Evolutionary conservation across 2,888 invertebrate species (phyloP).

Genomic region (Leptarthrus brevirostris): DNA sequence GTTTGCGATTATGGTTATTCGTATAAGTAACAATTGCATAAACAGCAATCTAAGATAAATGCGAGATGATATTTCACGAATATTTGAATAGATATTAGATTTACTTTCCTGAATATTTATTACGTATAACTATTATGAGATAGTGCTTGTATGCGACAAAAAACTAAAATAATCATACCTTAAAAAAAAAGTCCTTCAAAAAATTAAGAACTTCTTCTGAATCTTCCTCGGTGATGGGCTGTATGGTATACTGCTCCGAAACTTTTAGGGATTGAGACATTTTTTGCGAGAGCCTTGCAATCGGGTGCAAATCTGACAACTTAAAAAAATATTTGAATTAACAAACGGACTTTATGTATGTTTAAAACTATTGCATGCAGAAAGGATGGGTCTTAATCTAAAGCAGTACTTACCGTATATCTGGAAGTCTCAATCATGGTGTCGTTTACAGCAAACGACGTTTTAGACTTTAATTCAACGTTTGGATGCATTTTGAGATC

Average conservation of each 20-base stretch:
- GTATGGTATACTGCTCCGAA: constrained; percentile 64
- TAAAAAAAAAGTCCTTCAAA: constrained; percentile 72
- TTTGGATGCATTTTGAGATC: constrained; percentile 39
- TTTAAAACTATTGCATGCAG: too few species aligned
- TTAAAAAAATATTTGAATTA: constrained; percentile 49
- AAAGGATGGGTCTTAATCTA: too few species aligned
- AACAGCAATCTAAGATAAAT: too few species aligned
- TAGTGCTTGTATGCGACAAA: too few species aligned
- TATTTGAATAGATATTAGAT: too few species aligned
- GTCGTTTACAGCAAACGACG: constrained; percentile 42
- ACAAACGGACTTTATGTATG: not conserved
- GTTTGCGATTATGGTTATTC: not conserved
- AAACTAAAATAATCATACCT: too few species aligned
- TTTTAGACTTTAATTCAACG: constrained; percentile 36
- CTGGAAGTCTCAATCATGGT: constrained; percentile 37
- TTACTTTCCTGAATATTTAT: too few species aligned
- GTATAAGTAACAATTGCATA: not conserved
- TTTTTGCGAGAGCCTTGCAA: constrained; percentile 64
- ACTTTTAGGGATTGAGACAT: constrained; percentile 63
- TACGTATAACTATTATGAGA: too few species aligned
- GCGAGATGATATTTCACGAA: too few species aligned
- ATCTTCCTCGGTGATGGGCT: constrained; percentile 68
- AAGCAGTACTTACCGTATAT: constrained; percentile 48
- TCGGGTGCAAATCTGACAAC: constrained; percentile 66
- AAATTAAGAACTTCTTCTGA: constrained; percentile 70